Base-by-base conservation (phyloP, 2,888 invertebrate genomes). In the Drosophila ochracea region DNA sequence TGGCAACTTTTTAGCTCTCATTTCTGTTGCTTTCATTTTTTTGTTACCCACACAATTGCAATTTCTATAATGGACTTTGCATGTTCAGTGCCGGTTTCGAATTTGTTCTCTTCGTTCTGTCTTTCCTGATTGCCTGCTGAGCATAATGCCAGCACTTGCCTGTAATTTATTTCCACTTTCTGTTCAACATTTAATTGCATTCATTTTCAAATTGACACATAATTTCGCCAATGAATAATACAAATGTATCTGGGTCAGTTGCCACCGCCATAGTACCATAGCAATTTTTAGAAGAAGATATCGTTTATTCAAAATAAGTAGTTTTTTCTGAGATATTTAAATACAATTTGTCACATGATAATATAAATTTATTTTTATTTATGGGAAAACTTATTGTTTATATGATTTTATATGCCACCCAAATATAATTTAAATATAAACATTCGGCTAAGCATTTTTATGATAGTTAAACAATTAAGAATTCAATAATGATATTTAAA, bases 31-130 rank as follows among this genome's bases (percentile, higher is more conserved):
- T 28, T 57, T 41, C 7, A 1, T 39, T 41, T 16, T 58, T 59
- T 55, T 59, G 57, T 69, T 16, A 47, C 50, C 37, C 49, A 72
- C 76, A 79, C 82, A 77, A 80, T 78, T 80, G 80, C 81, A 84
- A 81, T 87, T 81, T 71, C 70, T 76, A 75, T 84, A 87, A 87
- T 87, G 89, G 83, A 87, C 82, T 80, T 89, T 77, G 87, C 87
- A 89, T 87, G 87, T 83, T 71, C 67, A 82, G 65, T 75, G 75
- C 69, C 69, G 71, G 60, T 68, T 68, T 73, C 61, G 21, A 50
- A 53, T 49, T 73, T 65, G 43, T 47, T 55, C 72, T 28, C 70
- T 57, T 47, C 43, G 43, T 31, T 50, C 73, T 78, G 72, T 67
- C 82, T 69, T 66, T 68, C 53, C 70, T 76, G 65, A 65, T 64